A percentile compares a stretch with the other conserved stretches of the same genome.
Evolutionary conservation across 2,797 vertebrate species (phyloP).

Genomic region (Artibeus jamaicensis): DNA sequence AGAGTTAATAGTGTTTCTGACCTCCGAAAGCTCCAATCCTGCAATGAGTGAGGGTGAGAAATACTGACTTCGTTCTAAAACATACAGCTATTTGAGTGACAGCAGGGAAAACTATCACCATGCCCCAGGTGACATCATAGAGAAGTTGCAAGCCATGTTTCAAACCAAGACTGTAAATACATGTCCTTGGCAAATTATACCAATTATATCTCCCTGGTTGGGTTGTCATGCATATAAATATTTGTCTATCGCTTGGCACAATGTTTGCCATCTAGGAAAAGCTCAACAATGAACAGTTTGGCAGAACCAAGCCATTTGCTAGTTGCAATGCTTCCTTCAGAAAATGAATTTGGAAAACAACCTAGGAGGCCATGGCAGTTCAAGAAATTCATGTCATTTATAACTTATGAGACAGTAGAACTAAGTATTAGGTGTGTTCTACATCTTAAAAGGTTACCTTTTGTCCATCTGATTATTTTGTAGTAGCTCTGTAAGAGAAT

Average conservation of each 20-base stretch:
- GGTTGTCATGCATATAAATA: neutral
- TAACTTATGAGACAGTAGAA: neutral
- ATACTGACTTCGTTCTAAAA: neutral
- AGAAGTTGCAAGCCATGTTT: neutral
- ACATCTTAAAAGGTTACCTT: neutral
- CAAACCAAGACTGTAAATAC: neutral
- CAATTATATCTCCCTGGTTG: neutral
- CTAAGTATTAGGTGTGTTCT: neutral
- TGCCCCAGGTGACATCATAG: neutral
- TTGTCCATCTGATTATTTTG: neutral
- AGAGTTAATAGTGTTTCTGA: neutral
- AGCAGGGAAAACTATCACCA: neutral
- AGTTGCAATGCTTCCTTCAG: neutral
- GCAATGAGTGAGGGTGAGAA: neutral
- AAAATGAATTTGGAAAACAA: neutral
- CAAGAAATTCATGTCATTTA: neutral
- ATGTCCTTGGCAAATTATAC: neutral
- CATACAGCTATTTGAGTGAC: neutral
- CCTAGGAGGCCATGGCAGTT: neutral
- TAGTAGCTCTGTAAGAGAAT: neutral
- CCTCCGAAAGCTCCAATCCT: neutral
- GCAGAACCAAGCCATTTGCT: neutral
- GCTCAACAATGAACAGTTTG: neutral
- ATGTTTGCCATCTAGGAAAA: neutral
- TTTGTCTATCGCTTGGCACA: neutral